Evolutionary conservation across 2,888 invertebrate genomes (phyloP).

Genomic region (Synergus umbraculus): DNA sequence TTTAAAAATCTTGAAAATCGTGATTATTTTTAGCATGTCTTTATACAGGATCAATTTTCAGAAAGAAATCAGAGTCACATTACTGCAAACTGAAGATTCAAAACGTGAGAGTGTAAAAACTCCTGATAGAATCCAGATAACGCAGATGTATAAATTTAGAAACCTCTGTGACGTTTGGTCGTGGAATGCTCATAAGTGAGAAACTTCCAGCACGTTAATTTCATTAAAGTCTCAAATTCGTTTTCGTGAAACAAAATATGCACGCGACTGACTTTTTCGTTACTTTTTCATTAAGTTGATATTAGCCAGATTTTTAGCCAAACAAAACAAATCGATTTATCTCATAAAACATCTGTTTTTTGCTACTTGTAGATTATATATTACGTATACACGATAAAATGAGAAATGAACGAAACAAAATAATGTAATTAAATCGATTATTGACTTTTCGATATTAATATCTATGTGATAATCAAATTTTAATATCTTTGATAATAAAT

Average conservation of each 20-base stretch:
- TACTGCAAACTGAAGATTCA: constrained; percentile 2
- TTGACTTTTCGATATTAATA: constrained; percentile 5
- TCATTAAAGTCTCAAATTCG: constrained; percentile 33
- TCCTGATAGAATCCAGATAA: constrained; percentile 37
- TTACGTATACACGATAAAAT: no score
- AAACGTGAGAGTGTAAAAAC: constrained; percentile 1
- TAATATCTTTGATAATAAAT: constrained; percentile 2
- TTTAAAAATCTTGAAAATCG: constrained; percentile 5
- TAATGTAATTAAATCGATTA: constrained; percentile 25
- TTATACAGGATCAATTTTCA: constrained; percentile 20
- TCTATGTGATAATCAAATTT: no score
- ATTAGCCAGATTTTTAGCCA: background rate
- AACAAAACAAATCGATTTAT: background rate
- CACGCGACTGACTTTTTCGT: constrained; percentile 11
- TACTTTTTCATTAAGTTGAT: constrained; percentile 5
- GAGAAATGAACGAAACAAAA: constrained; percentile 10
- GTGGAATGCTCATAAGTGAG: constrained; percentile 36
- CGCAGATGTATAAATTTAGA: constrained; percentile 36
- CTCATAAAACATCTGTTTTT: background rate
- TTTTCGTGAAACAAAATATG: constrained; percentile 38
- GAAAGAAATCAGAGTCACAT: constrained; percentile 12
- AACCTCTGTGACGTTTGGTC: constrained; percentile 28
- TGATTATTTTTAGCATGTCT: background rate
- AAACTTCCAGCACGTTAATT: constrained; percentile 36
- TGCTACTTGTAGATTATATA: background rate